These are phyloP conservation scores for Apamea monoglypha DNA, from an alignment of 2,888 invertebrate genomes.

Conservation along the genomic window DNA sequence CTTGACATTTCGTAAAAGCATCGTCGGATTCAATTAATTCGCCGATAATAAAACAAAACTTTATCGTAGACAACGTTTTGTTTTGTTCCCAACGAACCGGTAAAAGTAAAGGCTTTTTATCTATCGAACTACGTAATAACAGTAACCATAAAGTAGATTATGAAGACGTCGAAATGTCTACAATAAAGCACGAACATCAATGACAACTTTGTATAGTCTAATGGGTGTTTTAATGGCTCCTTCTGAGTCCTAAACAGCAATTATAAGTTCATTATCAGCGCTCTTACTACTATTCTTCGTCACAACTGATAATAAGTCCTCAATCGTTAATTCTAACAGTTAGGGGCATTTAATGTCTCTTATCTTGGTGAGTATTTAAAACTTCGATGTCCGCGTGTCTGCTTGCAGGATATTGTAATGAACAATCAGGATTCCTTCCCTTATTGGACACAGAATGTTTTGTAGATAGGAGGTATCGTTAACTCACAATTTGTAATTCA, in stretches of 20 bases:
- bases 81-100: slow-evolving; percentile 22
- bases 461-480: slow-evolving; percentile 9
- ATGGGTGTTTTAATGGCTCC: slow-evolving; percentile 60
- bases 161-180: slow-evolving; percentile 36
- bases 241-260: slow-evolving; percentile 62
- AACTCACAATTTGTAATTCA: slow-evolving; percentile 35
- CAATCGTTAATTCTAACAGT: slow-evolving; percentile 46
- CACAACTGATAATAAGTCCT: slow-evolving; percentile 49
- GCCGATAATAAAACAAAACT: slow-evolving; percentile 54
- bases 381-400: slow-evolving; percentile 8
- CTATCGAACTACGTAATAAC: slow-evolving; percentile 20
- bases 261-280: slow-evolving; percentile 66
- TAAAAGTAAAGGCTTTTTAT: slow-evolving; percentile 29
- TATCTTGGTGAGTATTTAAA: slow-evolving; percentile 51
- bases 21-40: slow-evolving; percentile 60
- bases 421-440: slow-evolving; percentile 26
- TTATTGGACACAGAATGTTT: slow-evolving; percentile 14
- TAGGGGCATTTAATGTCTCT: slow-evolving; percentile 38
- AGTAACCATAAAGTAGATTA: slow-evolving; percentile 39
- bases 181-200: slow-evolving; percentile 31
- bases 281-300: slow-evolving; percentile 60
- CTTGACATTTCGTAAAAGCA: slow-evolving; percentile 52
- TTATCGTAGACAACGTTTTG: slow-evolving; percentile 49
- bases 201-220: slow-evolving; percentile 52
- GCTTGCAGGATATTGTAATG: slow-evolving; percentile 28